These are phyloP conservation scores for Pelusios castaneus DNA, from an alignment of 2,113 vertebrate species.

Conservation along the genomic window DNA sequence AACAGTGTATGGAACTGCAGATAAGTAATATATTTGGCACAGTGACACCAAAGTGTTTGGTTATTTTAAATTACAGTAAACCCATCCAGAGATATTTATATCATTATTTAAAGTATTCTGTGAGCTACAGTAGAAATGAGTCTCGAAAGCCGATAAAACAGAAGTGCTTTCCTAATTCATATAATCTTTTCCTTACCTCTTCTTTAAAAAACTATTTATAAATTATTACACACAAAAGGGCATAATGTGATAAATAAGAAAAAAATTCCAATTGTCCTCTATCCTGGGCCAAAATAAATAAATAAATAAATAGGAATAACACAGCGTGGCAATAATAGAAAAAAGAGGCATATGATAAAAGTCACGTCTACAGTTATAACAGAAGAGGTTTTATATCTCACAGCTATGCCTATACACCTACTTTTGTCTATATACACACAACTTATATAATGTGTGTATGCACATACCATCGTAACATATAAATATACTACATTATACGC, in stretches of 20 bases:
- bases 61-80: neutral
- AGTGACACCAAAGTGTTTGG: neutral
- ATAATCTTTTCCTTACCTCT: neutral
- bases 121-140: neutral
- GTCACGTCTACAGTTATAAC: conserved; percentile 51
- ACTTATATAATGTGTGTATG: neutral
- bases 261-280: neutral
- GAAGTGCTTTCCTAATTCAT: neutral
- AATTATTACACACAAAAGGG: neutral
- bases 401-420: neutral
- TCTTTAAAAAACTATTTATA: neutral
- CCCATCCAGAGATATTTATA: neutral
- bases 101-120: neutral
- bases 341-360: conserved; percentile 10
- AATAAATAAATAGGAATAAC: neutral
- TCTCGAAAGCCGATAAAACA: neutral
- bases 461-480: neutral
- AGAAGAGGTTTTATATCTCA: neutral
- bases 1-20: neutral
- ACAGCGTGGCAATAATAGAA: neutral
- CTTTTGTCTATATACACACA: neutral
- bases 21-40: neutral
- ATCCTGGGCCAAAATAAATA: neutral
- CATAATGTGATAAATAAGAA: neutral
- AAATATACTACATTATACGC: neutral